Base-by-base conservation (phyloP, 2,888 invertebrate species). In the Ceraclea dissimilis region DNA sequence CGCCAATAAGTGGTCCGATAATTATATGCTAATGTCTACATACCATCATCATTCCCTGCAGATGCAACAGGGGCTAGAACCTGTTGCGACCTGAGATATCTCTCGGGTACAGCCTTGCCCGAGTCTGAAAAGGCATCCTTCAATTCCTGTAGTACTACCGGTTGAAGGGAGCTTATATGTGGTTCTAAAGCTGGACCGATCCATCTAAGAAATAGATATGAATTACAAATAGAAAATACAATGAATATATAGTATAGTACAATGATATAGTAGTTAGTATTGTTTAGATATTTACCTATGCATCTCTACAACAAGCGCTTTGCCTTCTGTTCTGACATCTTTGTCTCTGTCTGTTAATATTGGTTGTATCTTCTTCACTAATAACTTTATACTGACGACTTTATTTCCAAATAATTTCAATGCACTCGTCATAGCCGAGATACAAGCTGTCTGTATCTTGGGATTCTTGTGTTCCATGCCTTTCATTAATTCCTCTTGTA, bases 381-480 rank as follows among this genome's bases (percentile, higher is more conserved):
- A 73, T 0, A 89, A 88, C 68, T 96, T 97, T 18, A 94, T 82
- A 61, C 82, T 84, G 13, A 98, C 82, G 2, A 95, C 90, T 77
- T 96, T 96, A 54, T 88, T 84, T 0, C 98, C 97, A 73, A 96
- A 98, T 70, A 91, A 91, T 64, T 86, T 86, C 21, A 97, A 71
- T 0, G 91, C 88, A 46, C 84, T 80, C 20, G 88, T 86, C 6
- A 90, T 72, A 0, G 88, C 83, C 5, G 84, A 78, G 2, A 90
- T 80, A 69, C 93, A 94, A 0, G 90, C 94, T 0, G 90, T 78
- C 0, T 94, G 90, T 59, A 94, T 91, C 76, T 96, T 98, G 0
- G 98, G 97, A 72, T 96, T 96, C 71, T 98, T 98, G 65, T 91
- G 91, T 47, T 93, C 90, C 75, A 93, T 87, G 33, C 97, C 97